Conservation (phyloP, 2,113 vertebrate species). For the Catharus fuscescens region DNA sequence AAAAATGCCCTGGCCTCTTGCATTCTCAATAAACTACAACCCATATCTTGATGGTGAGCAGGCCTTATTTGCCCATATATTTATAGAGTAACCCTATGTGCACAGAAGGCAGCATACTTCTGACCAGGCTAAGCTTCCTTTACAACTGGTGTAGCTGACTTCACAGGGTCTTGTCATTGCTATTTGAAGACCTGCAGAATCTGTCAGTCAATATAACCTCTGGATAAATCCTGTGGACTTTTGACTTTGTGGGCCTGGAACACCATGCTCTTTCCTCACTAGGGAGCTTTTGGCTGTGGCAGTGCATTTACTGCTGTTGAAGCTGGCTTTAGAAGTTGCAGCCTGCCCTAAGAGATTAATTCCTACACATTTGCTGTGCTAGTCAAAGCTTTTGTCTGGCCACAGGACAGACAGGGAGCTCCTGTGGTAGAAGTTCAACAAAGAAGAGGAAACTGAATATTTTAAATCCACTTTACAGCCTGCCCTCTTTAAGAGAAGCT, state of each 20-base stretch:
- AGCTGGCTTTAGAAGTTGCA: background rate
- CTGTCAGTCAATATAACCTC: background rate
- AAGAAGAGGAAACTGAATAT: background rate
- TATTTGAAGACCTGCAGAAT: background rate
- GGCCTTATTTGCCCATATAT: background rate
- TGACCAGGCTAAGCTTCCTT: fast-evolving
- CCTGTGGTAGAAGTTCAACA: background rate
- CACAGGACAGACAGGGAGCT: background rate
- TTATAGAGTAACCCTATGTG: background rate
- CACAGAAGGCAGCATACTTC: background rate
- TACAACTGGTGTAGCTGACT: background rate
- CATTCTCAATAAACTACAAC: background rate
- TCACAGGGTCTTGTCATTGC: background rate
- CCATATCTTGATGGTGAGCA: background rate
- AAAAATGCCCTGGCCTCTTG: background rate
- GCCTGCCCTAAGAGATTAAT: conserved; percentile 4
- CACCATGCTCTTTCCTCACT: fast-evolving
- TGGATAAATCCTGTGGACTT: background rate
- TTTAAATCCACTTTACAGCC: background rate
- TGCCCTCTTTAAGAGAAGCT: background rate
- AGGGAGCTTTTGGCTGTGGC: background rate
- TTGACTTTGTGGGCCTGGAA: background rate
- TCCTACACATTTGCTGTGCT: conserved; percentile 4
- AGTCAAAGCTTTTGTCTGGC: conserved; percentile 29
- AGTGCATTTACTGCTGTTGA: background rate